Evolutionary conservation across 2,113 vertebrate species (phyloP), one percentile per base, ranked within the genome.

Genomic region (Natator depressus): DNA sequence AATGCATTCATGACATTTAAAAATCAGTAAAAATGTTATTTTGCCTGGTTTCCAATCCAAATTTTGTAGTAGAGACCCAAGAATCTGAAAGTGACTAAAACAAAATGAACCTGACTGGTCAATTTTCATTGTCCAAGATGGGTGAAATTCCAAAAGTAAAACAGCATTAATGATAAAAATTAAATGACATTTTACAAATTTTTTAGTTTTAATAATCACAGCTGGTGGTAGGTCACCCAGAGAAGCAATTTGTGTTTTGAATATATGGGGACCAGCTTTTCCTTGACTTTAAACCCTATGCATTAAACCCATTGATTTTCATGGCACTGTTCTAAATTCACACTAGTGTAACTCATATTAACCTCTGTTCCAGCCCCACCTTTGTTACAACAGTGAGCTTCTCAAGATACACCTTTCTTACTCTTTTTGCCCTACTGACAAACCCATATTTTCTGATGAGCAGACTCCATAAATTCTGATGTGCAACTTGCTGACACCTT

Each of bases 1-100:
- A 35, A 35, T 29, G 9, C 22, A 47, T n/a, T 51, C 5, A 0
- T 49, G 51, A 6, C 10, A 31, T 24, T 89, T 84, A 19, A 78
- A 78, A 29, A 78, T 38, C 4, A 31, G 72, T 78, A 29, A 72
- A 38, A 22, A 38, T 72, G 2, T 38, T 42, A 20, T 14, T 57
- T 69, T 2, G 1, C 47, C 42, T 17, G 57, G 31, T 82, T 69
- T 89, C 57, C 22, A 31, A 4, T 54, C 16, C 16, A 27, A 31
- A 31, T 5, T 27, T 24, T 19, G 13, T n/a, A n/a, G 62, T 0
- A 0, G 38, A 29, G 80, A 78, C 46, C 5, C 1, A 6, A 6
- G 31, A 2, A 31, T 69, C 59, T 51, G 79, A 94, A 65, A 7
- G 82, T 42, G 55, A 82, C 51, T 76, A 76, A 31, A 62, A 20